Conservation (phyloP, 2,113 vertebrate genomes). For the Lutjanus erythropterus region DNA sequence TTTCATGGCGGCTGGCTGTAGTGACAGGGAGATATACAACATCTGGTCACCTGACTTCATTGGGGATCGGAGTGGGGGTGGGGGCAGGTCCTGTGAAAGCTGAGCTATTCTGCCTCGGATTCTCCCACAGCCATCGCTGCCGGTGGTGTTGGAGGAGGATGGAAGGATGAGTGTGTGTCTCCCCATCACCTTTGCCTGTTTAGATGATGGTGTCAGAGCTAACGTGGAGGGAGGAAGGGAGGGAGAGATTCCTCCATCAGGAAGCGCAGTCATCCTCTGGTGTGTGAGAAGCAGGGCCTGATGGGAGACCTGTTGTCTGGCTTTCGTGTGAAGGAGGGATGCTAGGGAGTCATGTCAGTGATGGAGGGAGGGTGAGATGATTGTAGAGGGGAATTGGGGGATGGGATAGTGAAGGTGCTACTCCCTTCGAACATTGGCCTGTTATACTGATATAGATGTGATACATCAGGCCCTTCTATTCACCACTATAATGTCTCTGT, state of each 20-base stretch:
- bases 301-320: conserved; percentile 77
- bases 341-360: conserved; percentile 71
- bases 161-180: conserved; percentile 30
- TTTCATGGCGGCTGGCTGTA: conserved; percentile 77
- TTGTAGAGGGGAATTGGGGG: conserved; percentile 64
- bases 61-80: conserved; percentile 76
- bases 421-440: conserved; percentile 48
- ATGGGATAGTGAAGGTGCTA: conserved; percentile 70
- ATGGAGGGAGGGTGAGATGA: conserved; percentile 65
- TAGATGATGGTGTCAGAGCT: conserved; percentile 30
- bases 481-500: conserved; percentile 25
- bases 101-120: conserved; percentile 67
- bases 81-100: conserved; percentile 72
- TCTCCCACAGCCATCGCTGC: conserved; percentile 53
- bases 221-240: not conserved
- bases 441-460: conserved; percentile 38
- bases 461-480: conserved; percentile 29
- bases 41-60: conserved; percentile 84
- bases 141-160: conserved; percentile 53
- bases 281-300: conserved; percentile 61
- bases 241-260: conserved; percentile 37
- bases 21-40: conserved; percentile 82
- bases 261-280: conserved; percentile 64
- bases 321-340: conserved; percentile 52
- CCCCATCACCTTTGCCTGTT: conserved; percentile 28